Percentiles rank a stretch among this genome's conserved stretches.
These are phyloP conservation scores for Lycaena phlaeas DNA, from an alignment of 2,888 invertebrate genomes.

Conservation along the genomic window DNA sequence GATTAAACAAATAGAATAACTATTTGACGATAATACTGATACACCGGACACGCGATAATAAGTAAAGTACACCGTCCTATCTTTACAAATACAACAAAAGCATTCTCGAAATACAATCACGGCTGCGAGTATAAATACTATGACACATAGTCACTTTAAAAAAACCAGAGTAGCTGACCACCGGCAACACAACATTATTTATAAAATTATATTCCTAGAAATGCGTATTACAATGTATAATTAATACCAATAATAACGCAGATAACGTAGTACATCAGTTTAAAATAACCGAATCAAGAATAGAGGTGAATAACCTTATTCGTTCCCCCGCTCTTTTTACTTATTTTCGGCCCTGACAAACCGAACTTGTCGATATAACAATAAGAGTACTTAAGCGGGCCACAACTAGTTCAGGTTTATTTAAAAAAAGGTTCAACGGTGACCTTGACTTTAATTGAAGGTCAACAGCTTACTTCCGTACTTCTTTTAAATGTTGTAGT, in stretches of 20 bases:
- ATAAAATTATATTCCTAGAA: too few relatives aligned
- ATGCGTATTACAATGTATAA: not conserved
- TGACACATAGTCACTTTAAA: conserved; percentile 1
- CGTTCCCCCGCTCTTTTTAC: conserved; percentile 38
- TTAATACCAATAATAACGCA: not conserved
- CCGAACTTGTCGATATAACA: conserved; percentile 48
- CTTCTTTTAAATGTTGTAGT: not conserved
- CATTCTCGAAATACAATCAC: not conserved
- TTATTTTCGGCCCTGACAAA: conserved; percentile 46
- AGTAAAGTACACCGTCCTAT: not conserved
- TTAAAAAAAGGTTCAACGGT: conserved; percentile 32
- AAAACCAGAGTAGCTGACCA: too few relatives aligned
- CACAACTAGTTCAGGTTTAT: conserved; percentile 29
- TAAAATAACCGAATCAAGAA: conserved; percentile 54
- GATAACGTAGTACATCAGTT: conserved; percentile 21
- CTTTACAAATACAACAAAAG: not conserved
- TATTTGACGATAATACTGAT: conserved; percentile 3
- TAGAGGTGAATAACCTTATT: conserved; percentile 50
- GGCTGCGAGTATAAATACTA: not conserved
- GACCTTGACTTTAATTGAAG: conserved; percentile 61
- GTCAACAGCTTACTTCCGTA: conserved; percentile 24
- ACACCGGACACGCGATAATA: not conserved
- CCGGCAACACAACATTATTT: too few relatives aligned
- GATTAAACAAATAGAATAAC: conserved; percentile 4
- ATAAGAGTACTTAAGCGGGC: conserved; percentile 37